Conservation (phyloP, 2,888 invertebrate genomes). For the Scrobipalpa costella region DNA sequence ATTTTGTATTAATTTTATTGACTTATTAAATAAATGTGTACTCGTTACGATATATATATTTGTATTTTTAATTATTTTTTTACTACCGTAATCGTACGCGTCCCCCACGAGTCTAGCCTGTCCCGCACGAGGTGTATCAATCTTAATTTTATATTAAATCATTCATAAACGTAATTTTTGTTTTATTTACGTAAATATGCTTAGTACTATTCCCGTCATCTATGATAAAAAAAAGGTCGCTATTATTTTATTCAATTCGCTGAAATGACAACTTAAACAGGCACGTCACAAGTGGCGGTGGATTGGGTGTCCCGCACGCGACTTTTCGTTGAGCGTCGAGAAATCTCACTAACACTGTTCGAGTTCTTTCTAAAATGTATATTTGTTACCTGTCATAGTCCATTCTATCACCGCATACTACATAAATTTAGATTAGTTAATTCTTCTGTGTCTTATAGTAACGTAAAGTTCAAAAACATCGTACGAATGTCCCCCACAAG, state of each 20-base stretch:
- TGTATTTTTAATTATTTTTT: not conserved
- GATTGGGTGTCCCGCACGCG: slow-evolving; percentile 10
- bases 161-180: slow-evolving; percentile 1
- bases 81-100: not conserved
- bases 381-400: too few species aligned
- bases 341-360: not conserved
- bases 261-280: not conserved
- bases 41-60: not conserved
- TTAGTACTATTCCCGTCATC: slow-evolving; percentile 2
- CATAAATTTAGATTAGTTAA: not conserved
- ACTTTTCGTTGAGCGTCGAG: not conserved
- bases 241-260: not conserved
- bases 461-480: slow-evolving; percentile 3
- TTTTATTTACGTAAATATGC: slow-evolving; percentile 3
- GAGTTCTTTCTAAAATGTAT: not conserved
- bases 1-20: too few species aligned
- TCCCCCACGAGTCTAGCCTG: slow-evolving; percentile 11
- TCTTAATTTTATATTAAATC: not conserved
- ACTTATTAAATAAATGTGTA: too few species aligned
- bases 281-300: not conserved
- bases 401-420: not conserved
- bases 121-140: not conserved
- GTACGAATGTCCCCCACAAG: slow-evolving; percentile 1
- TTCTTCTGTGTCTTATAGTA: slow-evolving; percentile 4
- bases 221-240: not conserved